A percentile compares a stretch with the other conserved stretches of the same genome.
These are phyloP conservation scores for Oreochromis tanganicae DNA, from an alignment of 2,113 vertebrate genomes.

Conservation along the genomic window DNA sequence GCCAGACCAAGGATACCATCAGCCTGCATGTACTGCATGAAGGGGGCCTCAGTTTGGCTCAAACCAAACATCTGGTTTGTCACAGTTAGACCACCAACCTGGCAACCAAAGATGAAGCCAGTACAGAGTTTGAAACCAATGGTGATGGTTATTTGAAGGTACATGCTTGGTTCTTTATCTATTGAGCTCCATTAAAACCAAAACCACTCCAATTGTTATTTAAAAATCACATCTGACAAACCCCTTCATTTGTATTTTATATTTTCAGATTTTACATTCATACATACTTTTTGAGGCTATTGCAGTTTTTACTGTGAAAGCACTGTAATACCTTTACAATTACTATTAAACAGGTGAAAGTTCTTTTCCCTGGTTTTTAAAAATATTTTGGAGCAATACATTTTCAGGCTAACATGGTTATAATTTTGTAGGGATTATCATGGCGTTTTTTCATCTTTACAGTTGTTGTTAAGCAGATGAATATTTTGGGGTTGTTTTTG, in stretches of 20 bases:
- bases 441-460: rapidly evolving
- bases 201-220: neutral
- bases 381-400: neutral
- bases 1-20: conserved; percentile 60
- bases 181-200: neutral
- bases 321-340: neutral
- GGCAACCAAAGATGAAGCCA: neutral
- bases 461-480: neutral
- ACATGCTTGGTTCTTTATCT: neutral
- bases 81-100: conserved; percentile 43
- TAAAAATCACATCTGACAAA: neutral
- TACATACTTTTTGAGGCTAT: neutral
- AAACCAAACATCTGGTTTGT: conserved; percentile 73
- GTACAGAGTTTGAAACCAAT: neutral
- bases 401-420: neutral
- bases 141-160: neutral
- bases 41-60: conserved; percentile 55
- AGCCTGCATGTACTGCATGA: conserved; percentile 37
- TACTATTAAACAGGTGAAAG: neutral
- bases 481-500: neutral
- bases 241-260: neutral
- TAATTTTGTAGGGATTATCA: rapidly evolving
- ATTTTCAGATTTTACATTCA: rapidly evolving
- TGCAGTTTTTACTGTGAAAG: neutral
- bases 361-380: neutral